Evolutionary conservation across 1,140 invertebrate genomes (phyloP).

Genomic region (Melipona quadrifasciata): DNA sequence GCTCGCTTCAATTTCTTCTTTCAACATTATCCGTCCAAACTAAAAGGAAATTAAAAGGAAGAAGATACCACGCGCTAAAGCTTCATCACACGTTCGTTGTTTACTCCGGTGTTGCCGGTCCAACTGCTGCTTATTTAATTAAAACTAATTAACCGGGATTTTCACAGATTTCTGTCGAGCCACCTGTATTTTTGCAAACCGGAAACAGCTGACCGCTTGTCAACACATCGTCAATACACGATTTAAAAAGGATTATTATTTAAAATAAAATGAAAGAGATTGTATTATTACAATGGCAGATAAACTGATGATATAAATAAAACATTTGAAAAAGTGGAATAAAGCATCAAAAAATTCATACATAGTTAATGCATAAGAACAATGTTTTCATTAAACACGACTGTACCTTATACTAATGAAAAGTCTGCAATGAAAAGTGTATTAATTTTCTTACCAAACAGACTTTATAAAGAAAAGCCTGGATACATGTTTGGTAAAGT

Average conservation of each 20-base stretch:
- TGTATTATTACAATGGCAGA: background rate
- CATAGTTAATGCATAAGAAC: background rate
- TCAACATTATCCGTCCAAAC: constrained; percentile 70
- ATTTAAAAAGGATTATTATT: too few relatives aligned
- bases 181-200: constrained; percentile 44
- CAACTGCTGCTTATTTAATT: constrained; percentile 46
- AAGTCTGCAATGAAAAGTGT: constrained; percentile 63
- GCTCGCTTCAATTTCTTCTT: constrained; percentile 60
- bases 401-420: background rate
- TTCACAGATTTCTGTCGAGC: constrained; percentile 35
- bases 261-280: too few relatives aligned
- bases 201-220: constrained; percentile 52
- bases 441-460: constrained; percentile 75
- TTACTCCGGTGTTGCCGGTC: background rate
- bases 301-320: background rate
- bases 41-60: constrained; percentile 36
- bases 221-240: constrained; percentile 31
- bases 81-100: constrained; percentile 25
- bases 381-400: background rate
- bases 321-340: background rate
- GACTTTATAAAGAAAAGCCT: constrained; percentile 60
- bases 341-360: background rate
- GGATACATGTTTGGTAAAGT: constrained; percentile 85
- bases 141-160: constrained; percentile 49
- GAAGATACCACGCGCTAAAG: constrained; percentile 16